A percentile compares a stretch with the other conserved stretches of the same genome.
Conservation (phyloP, 92 coral and sea anemone species). For the Phenganax stokvisi region DNA sequence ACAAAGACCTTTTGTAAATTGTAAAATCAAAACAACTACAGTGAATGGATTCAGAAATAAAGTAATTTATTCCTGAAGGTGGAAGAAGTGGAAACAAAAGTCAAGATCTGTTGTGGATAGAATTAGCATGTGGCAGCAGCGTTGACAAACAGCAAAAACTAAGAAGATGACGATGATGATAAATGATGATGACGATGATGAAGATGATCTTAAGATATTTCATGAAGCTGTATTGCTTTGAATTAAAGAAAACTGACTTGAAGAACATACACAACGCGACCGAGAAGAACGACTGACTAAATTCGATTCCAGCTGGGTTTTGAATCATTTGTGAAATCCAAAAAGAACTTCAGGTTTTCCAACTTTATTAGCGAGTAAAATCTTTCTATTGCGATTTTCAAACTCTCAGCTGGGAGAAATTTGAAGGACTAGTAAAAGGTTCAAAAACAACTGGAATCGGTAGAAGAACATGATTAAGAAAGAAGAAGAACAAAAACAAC, state of each 20-base stretch:
- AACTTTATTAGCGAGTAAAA: no score
- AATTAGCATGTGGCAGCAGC: neutral
- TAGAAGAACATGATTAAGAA: neutral
- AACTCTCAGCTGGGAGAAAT: neutral
- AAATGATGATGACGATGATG: slow-evolving; percentile 4
- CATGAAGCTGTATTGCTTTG: neutral
- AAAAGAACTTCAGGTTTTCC: neutral
- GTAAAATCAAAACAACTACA: no score
- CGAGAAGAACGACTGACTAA: neutral
- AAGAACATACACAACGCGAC: slow-evolving; percentile 14
- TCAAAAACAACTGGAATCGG: slow-evolving; percentile 11
- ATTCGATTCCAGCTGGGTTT: neutral
- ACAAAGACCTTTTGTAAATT: no score
- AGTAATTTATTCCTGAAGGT: neutral
- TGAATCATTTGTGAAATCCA: neutral
- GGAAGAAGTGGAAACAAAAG: neutral
- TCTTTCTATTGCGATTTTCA: neutral
- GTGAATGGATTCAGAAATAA: no score
- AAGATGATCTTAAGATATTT: neutral
- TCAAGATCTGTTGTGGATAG: no score
- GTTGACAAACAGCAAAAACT: neutral
- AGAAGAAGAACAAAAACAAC: neutral
- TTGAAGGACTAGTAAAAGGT: neutral
- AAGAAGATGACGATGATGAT: neutral
- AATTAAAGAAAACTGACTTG: neutral